Percentiles rank a stretch among this genome's conserved stretches.
Evolutionary conservation across 2,113 vertebrate genomes (phyloP).

Genomic region (Naja naja): DNA sequence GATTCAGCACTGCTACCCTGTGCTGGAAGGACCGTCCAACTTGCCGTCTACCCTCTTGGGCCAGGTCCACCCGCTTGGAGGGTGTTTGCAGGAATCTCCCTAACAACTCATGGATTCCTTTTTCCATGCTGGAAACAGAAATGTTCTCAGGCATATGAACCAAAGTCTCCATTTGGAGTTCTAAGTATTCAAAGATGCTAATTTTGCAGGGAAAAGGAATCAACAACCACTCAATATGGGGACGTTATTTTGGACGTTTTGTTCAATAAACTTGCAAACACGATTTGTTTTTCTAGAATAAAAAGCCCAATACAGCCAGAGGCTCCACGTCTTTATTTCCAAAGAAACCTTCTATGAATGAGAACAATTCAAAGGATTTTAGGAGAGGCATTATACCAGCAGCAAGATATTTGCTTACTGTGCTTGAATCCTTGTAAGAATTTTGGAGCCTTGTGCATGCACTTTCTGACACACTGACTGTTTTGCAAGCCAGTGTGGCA

Average conservation of each 20-base stretch:
- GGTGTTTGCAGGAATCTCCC: conserved; percentile 25
- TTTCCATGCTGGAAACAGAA: conserved; percentile 15
- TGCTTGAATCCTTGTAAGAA: neutral
- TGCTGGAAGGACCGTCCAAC: neutral
- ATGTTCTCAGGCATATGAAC: neutral
- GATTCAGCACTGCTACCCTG: neutral
- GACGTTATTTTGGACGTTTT: neutral
- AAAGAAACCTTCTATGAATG: neutral
- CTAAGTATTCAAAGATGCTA: neutral
- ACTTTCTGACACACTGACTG: neutral
- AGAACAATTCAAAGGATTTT: neutral
- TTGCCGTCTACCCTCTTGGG: neutral
- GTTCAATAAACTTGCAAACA: neutral
- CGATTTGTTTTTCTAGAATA: neutral
- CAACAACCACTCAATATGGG: neutral
- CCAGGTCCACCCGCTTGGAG: neutral
- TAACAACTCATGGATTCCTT: conserved; percentile 28
- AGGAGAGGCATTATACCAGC: neutral
- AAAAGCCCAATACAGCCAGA: neutral
- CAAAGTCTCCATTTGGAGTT: neutral
- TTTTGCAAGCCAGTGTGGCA: neutral
- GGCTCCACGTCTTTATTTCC: neutral
- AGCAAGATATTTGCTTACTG: neutral
- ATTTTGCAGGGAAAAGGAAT: neutral
- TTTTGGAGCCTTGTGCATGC: neutral